Base-by-base conservation (phyloP, 2,113 vertebrate species). In the Cardinalis cardinalis region DNA sequence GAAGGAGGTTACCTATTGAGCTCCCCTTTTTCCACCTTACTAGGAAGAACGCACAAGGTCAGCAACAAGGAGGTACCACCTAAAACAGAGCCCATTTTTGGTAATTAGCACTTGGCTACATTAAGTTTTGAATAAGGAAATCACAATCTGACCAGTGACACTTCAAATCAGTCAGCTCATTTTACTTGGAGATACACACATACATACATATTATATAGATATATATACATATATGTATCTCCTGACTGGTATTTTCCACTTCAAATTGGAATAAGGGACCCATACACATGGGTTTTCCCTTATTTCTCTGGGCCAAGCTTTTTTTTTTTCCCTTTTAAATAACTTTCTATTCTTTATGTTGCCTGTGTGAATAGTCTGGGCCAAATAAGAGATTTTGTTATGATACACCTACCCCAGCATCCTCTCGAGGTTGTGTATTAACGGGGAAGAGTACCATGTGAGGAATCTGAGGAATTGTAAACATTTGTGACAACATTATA, bases 391-490 rank as follows among this genome's bases (percentile, higher is more conserved):
- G 40, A 48, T 6, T 85, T 51, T 60, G 7, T 56, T 60, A 56
- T 17, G 21, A 34, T 24, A 56, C 28, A 60, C 40, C 31, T 83
- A 3, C 31, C 19, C n/a, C 31, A 56, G 53, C 44, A 69, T 48
- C 44, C 66, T 63, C 77, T 40, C 0, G 0, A 68, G 48, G 11
- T 26, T 72, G 21, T 59, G 32, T 59, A 77, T 79, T 76, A 40
- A 68, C 36, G 43, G 28, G 24, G 43, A 94, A 69, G 51, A 73
- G 19, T 24, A 82, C 26, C 59, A 65, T 44, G n/a, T 16, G 16
- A 93, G 43, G 55, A 93, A 90, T 63, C 51, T 38, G 60, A 86
- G 31, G 83, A 91, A 89, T 17, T 71, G 55, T 92, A 89, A 90
- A 94, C 51, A 56, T 65, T 84, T 2, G 2, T 76, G 71, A 87